These are phyloP conservation scores for Epinephelus coioides DNA, from an alignment of 2,797 vertebrate genomes.

Conservation along the genomic window DNA sequence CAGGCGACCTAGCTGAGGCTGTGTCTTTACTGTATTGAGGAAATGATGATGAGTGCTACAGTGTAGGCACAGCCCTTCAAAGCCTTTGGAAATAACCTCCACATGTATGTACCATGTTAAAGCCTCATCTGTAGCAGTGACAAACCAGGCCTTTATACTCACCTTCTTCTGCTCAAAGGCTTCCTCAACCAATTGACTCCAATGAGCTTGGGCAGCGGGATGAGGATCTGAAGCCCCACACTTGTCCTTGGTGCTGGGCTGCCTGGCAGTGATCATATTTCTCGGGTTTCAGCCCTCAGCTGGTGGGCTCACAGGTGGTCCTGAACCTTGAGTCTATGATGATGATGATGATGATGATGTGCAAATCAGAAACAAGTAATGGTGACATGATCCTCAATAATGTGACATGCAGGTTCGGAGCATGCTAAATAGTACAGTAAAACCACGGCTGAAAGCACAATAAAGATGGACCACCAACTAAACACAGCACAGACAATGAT, in stretches of 20 bases:
- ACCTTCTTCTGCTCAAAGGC: no score
- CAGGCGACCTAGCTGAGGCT: no score
- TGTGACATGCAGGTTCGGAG: background rate
- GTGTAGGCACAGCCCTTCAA: no score
- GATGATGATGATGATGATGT: background rate
- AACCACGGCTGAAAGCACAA: background rate
- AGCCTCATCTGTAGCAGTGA: no score
- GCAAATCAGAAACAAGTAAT: background rate
- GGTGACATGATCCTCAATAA: background rate
- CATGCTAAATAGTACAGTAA: background rate
- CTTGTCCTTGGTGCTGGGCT: background rate
- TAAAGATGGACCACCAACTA: background rate
- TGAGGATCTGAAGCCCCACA: background rate
- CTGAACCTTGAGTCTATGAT: background rate
- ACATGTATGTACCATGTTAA: no score
- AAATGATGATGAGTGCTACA: no score
- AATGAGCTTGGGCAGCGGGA: background rate
- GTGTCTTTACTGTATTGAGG: no score
- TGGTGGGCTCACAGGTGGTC: background rate
- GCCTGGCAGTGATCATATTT: background rate
- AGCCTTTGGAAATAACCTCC: no score
- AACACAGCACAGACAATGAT: background rate
- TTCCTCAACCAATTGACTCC: background rate
- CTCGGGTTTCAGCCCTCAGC: background rate
- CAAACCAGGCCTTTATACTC: no score